A percentile compares a stretch with the other conserved stretches of the same genome.
These are phyloP conservation scores for Ernsta delagoae DNA, from an alignment of 2,888 invertebrate species.

Conservation along the genomic window DNA sequence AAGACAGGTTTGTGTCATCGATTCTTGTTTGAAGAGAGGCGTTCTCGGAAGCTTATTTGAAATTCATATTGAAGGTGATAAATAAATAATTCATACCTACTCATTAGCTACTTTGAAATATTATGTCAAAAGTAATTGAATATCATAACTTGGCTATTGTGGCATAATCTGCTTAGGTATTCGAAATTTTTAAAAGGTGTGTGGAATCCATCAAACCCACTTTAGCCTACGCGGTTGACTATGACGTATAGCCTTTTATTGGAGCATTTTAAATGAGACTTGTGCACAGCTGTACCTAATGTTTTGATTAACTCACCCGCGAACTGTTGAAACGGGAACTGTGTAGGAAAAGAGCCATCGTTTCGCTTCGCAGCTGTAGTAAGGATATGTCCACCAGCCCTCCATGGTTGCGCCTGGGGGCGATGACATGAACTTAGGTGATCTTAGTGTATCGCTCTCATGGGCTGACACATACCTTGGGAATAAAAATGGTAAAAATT, in stretches of 20 bases:
- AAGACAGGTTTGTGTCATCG: conserved; percentile 20
- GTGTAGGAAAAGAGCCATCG: conserved; percentile 95
- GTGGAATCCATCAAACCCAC: too few relatives aligned
- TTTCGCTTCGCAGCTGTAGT: conserved; percentile 91
- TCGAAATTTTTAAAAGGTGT: too few relatives aligned
- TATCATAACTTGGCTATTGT: too few relatives aligned
- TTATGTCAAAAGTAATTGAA: too few relatives aligned
- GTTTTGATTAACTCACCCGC: conserved; percentile 58
- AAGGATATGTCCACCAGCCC: conserved; percentile 96
- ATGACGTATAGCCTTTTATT: too few relatives aligned
- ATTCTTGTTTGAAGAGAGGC: conserved; percentile 16
- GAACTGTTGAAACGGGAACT: conserved; percentile 80
- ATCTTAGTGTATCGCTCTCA: conserved; percentile 85
- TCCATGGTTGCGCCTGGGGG: conserved; percentile 86
- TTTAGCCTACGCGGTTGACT: too few relatives aligned
- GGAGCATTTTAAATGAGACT: too few relatives aligned
- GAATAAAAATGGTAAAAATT: background rate
- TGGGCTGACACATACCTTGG: conserved; percentile 87
- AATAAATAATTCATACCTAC: conserved; percentile 26
- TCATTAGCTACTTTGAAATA: too few relatives aligned
- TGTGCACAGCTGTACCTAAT: too few relatives aligned
- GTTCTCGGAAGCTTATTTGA: background rate
- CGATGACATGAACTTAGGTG: conserved; percentile 88
- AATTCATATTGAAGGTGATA: conserved; percentile 18
- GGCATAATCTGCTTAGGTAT: too few relatives aligned